A percentile compares a stretch with the other conserved stretches of the same genome.
Conservation (phyloP, 2,797 vertebrate genomes). For the Simalia tracyae region DNA sequence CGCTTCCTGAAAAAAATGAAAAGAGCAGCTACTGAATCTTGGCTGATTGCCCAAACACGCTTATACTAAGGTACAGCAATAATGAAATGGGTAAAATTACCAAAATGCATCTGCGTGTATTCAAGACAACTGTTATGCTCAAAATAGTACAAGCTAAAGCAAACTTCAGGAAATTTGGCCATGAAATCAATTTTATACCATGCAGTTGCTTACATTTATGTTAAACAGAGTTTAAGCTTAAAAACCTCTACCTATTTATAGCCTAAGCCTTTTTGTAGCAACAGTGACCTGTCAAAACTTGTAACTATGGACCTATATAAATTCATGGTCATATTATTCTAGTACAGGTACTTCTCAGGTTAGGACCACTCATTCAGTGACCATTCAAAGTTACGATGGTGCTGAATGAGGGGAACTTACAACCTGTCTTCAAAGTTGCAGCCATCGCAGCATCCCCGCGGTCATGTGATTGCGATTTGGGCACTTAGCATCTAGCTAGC, state of each 20-base stretch:
- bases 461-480: not conserved
- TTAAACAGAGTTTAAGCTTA: not conserved
- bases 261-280: not conserved
- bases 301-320: not conserved
- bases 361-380: not conserved
- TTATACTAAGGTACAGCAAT: not conserved
- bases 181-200: not conserved
- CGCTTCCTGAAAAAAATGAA: slow-evolving; percentile 73
- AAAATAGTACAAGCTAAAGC: not conserved
- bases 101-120: not conserved
- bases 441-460: not conserved
- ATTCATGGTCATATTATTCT: not conserved
- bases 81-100: not conserved
- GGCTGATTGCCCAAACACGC: not conserved
- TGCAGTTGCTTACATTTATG: not conserved
- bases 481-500: not conserved
- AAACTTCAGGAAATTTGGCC: not conserved
- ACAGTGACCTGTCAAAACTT: not conserved
- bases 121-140: not conserved
- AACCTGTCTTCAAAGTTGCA: not conserved
- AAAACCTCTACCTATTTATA: not conserved
- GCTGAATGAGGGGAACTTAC: not conserved
- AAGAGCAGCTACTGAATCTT: not conserved
- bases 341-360: not conserved
- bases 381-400: not conserved